Base-by-base conservation (phyloP, 2,888 invertebrate genomes). In the Lydus trimaculatus region DNA sequence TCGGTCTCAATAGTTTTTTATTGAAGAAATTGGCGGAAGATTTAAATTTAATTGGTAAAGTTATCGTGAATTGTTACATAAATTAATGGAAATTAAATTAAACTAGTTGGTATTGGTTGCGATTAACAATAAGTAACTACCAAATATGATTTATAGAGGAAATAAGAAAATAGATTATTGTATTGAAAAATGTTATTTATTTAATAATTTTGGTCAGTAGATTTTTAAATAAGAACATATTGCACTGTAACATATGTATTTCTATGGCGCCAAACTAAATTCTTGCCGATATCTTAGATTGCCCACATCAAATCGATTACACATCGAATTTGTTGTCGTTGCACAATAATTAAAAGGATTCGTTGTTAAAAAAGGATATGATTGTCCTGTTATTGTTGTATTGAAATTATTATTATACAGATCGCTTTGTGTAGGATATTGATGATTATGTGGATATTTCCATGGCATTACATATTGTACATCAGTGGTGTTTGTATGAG, bases 401-500 rank as follows among this genome's bases (percentile, higher is more conserved):
- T 74, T 80, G 58, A 82, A 77, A 71, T 79, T 76, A 65, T 75
- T 78, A 7, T 76, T 71, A 63, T 83, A 83, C 25, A 84, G 68
- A 61, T 84, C 84, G 43, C 81, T 79, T 61, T 83, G 83, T 31
- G 78, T 76, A 63, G n/a, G n/a, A n/a, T n/a, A n/a, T n/a, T 84
- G 84, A 69, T 84, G 84, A 15, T 80, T 66, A 64, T 83, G 83
- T 7, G 82, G 76, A 69, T 84, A 84, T 75, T 85, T 85, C 85
- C 85, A 85, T 1, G 85, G 85, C 76, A 85, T 77, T 59, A 85
- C 80, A 69, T 85, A 85, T 69, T 84, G 85, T 28, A 85, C 64
- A 69, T 85, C 63, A 70, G 84, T 84, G 1, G 78, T 60, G 59
- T 77, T 70, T 20, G 75, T 60, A 52, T 78, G 74, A 0, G 59